Evolutionary conservation across 2,888 invertebrate genomes (phyloP).

Genomic region (Oxystoma pomonae): DNA sequence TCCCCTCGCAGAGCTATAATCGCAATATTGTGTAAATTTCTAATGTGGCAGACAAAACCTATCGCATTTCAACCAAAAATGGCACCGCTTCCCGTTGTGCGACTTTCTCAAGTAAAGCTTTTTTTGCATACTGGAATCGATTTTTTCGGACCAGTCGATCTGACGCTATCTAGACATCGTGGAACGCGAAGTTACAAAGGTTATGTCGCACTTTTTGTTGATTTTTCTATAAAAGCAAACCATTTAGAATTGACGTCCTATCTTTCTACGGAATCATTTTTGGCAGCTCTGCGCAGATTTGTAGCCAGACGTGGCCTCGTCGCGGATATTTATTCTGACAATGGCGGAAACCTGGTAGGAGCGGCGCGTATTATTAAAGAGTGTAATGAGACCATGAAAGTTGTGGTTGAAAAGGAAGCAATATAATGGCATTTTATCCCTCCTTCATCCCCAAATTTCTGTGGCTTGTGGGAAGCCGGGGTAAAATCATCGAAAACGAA

Average conservation of each 20-base stretch:
- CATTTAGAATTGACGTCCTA: neutral
- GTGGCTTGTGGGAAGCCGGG: neutral
- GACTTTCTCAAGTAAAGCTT: neutral
- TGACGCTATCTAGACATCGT: neutral
- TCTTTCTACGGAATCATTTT: neutral
- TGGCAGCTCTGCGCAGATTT: neutral
- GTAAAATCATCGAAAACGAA: neutral
- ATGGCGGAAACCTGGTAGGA: neutral
- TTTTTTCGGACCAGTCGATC: neutral
- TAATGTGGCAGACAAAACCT: neutral
- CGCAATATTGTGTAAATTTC: neutral
- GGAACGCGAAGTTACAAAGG: neutral
- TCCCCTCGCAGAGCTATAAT: neutral
- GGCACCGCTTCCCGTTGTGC: neutral
- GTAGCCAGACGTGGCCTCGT: neutral
- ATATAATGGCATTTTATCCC: neutral
- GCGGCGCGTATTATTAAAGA: neutral
- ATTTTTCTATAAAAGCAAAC: neutral
- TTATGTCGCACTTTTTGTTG: neutral
- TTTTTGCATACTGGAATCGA: neutral
- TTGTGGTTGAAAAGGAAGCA: neutral
- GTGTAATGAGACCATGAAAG: too few species aligned
- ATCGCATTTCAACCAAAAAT: neutral
- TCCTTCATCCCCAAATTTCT: neutral
- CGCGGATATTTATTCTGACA: neutral